Evolutionary conservation across 2,797 vertebrate genomes (phyloP).

Genomic region (Dallia pectoralis): DNA sequence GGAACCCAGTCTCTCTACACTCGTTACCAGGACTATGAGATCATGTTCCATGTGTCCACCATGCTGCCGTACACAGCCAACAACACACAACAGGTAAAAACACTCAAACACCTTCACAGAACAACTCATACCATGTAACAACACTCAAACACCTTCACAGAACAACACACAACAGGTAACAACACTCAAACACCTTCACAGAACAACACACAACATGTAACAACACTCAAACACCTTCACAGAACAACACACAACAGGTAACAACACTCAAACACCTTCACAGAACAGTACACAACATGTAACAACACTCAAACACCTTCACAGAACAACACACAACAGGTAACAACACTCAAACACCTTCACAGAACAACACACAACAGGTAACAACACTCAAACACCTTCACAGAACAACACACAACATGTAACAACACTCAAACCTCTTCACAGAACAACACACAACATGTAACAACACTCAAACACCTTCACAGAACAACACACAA

Average conservation of each 20-base stretch:
- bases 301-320: background rate
- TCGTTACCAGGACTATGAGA: slow-evolving; percentile 92
- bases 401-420: background rate
- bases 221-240: background rate
- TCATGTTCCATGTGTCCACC: slow-evolving; percentile 95
- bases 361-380: background rate
- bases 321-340: background rate
- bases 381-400: background rate
- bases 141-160: slow-evolving; percentile 27
- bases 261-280: too few species aligned
- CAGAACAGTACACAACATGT: background rate
- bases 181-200: too few species aligned
- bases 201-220: background rate
- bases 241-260: background rate
- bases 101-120: background rate
- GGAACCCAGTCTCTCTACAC: slow-evolving; percentile 93
- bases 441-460: background rate
- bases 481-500: background rate
- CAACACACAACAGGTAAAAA: slow-evolving; percentile 87
- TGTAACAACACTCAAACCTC: background rate
- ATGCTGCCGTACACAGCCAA: slow-evolving; percentile 94
- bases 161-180: background rate
- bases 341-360: background rate
- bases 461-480: background rate
- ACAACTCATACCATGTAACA: background rate